These are phyloP conservation scores for Hippoglossus stenolepis DNA, from an alignment of 2,113 vertebrate species.

Conservation along the genomic window DNA sequence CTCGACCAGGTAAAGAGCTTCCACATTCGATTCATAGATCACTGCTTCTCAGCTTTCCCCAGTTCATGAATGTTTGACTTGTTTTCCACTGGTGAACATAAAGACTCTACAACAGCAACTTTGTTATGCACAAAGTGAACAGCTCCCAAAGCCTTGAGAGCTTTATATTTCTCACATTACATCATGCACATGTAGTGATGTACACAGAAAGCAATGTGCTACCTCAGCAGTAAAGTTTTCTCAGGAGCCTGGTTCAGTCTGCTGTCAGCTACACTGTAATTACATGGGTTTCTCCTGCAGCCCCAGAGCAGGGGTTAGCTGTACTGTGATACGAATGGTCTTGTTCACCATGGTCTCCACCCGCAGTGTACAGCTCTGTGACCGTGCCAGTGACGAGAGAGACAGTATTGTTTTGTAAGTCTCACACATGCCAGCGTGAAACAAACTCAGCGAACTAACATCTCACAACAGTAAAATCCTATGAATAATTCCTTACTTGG, in stretches of 20 bases:
- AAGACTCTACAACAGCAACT: background rate
- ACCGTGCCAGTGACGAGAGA: too few species aligned
- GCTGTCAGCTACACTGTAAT: background rate
- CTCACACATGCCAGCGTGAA: background rate
- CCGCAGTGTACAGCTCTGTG: too few species aligned
- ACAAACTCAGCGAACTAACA: background rate
- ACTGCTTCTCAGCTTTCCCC: background rate
- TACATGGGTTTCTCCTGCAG: background rate
- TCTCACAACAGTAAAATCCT: too few species aligned
- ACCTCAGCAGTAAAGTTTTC: background rate
- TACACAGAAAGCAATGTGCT: background rate
- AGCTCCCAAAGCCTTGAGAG: background rate
- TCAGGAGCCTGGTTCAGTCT: too few species aligned
- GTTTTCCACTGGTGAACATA: background rate
- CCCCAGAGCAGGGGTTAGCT: background rate
- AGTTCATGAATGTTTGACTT: background rate
- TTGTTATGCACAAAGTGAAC: background rate
- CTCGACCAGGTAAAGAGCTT: constrained; percentile 89
- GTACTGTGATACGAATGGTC: too few species aligned
- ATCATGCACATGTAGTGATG: background rate
- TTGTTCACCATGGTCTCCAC: too few species aligned
- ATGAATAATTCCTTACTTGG: too few species aligned
- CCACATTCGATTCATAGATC: background rate
- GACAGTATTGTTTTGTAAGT: background rate
- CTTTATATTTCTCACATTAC: background rate